These are phyloP conservation scores for Orycteropus afer DNA, from an alignment of 2,113 vertebrate species.

Conservation along the genomic window DNA sequence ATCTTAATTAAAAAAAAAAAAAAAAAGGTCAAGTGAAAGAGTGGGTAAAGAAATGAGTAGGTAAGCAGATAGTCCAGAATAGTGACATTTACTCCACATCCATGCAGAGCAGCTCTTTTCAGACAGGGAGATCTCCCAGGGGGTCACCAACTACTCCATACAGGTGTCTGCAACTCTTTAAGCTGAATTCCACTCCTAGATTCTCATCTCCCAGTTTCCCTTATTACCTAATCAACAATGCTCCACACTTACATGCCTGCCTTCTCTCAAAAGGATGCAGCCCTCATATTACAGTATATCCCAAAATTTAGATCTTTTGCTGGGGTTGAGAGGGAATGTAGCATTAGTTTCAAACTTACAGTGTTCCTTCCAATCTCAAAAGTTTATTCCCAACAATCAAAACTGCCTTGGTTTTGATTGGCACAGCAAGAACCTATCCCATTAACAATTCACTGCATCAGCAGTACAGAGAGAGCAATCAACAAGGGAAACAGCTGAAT, in stretches of 20 bases:
- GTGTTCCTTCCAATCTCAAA: constrained; percentile 32
- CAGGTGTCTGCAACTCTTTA: background rate
- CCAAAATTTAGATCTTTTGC: constrained; percentile 13
- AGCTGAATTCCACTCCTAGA: background rate
- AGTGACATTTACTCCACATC: background rate
- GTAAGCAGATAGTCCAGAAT: background rate
- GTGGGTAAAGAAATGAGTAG: background rate
- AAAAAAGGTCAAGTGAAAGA: constrained; percentile 17
- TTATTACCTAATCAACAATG: background rate
- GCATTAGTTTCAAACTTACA: constrained; percentile 33
- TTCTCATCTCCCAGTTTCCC: background rate
- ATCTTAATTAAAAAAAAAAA: too few relatives aligned
- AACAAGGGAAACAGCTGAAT: constrained; percentile 69
- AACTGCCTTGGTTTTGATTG: constrained; percentile 64
- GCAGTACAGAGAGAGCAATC: constrained; percentile 69
- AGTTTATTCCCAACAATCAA: constrained; percentile 64
- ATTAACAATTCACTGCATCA: constrained; percentile 72
- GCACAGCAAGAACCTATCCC: constrained; percentile 61
- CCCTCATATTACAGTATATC: background rate
- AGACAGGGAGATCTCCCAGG: background rate
- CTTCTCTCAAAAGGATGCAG: background rate
- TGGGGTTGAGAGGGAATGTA: background rate
- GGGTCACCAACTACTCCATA: background rate
- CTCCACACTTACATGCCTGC: background rate
- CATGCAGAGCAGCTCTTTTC: constrained; percentile 6